Evolutionary conservation across 2,797 vertebrate genomes (phyloP), one percentile per base, ranked within the genome.

Genomic region (Hapalemur alaotrensis): DNA sequence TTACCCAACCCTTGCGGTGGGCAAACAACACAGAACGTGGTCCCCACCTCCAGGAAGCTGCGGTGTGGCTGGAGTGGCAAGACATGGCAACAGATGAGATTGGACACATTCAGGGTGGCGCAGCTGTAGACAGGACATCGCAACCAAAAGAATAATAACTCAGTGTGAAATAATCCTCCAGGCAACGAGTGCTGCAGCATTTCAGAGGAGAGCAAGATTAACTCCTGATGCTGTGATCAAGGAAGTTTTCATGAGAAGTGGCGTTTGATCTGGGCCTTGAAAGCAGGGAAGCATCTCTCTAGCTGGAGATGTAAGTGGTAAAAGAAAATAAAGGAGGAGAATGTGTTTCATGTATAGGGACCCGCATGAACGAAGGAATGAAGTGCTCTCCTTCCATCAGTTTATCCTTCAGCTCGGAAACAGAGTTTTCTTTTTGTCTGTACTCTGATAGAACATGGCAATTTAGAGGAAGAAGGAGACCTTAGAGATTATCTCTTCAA

Each of bases 181-280:
- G 88, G 48, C 52, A 86, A 1, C 14, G 46, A 88, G 61, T 52
- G 32, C 85, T 78, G 15, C 32, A 14, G 30, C n/a, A 0, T 93
- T 97, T 75, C 63, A 65, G 50, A 92, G n/a, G n/a, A 75, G 84
- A 86, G 14, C 30, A 79, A 73, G 90, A 93, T 89, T 63, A 95
- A 70, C 70, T 92, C 50, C 84, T 89, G 87, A 89, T 70, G 65
- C 84, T 59, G 52, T 80, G 92, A 95, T 82, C 88, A 88, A 85
- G 52, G 43, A 48, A 84, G 72, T 88, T 86, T 90, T 92, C 84
- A 61, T 20, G 46, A 89, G 61, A 95, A 95, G 79, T 90, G 65
- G 85, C 72, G 61, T 95, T 97, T 87, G 95, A 91, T 90, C 93
- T 87, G 54, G 52, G 86, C 87, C 88, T 96, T 96, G 72, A 97